These are phyloP conservation scores for Nautilus pompilius DNA, from an alignment of 1,140 invertebrate genomes.

Conservation along the genomic window DNA sequence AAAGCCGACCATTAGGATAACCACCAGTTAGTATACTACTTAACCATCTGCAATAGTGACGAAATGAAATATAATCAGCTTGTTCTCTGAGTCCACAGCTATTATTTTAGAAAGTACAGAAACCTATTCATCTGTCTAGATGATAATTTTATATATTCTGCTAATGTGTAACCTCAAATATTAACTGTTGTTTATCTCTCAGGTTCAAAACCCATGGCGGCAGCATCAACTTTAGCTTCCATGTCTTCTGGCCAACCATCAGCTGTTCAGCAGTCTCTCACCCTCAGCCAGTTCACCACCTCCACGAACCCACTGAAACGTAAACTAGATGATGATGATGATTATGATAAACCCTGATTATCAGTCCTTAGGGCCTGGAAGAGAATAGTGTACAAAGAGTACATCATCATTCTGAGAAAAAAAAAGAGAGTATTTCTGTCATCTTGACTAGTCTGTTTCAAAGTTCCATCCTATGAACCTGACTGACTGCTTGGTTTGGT, in stretches of 20 bases:
- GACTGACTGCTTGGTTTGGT: too few species aligned
- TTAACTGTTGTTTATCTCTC: conserved; percentile 5
- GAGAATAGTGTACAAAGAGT: too few species aligned
- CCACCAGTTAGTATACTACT: conserved; percentile 18
- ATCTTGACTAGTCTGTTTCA: too few species aligned
- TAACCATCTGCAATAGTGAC: not conserved
- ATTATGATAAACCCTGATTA: conserved; percentile 34
- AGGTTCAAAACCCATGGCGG: conserved; percentile 10
- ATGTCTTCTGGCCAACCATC: too few species aligned
- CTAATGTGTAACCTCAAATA: not conserved
- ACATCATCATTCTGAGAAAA: too few species aligned
- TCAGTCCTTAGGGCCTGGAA: too few species aligned
- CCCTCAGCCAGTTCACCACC: too few species aligned
- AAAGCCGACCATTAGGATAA: conserved; percentile 31
- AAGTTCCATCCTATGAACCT: too few species aligned
- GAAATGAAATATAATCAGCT: not conserved
- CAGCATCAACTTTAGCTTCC: too few species aligned
- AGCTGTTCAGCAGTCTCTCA: too few species aligned
- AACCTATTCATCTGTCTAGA: not conserved
- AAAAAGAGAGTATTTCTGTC: too few species aligned
- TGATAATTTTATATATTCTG: not conserved
- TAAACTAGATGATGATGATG: conserved; percentile 42
- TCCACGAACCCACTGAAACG: conserved; percentile 41
- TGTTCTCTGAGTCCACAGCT: too few species aligned
- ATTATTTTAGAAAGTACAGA: not conserved